A percentile compares a stretch with the other conserved stretches of the same genome.
phyloP scores from a whole-genome alignment of 2,888 invertebrate species.

The Andricus curvator region DNA sequence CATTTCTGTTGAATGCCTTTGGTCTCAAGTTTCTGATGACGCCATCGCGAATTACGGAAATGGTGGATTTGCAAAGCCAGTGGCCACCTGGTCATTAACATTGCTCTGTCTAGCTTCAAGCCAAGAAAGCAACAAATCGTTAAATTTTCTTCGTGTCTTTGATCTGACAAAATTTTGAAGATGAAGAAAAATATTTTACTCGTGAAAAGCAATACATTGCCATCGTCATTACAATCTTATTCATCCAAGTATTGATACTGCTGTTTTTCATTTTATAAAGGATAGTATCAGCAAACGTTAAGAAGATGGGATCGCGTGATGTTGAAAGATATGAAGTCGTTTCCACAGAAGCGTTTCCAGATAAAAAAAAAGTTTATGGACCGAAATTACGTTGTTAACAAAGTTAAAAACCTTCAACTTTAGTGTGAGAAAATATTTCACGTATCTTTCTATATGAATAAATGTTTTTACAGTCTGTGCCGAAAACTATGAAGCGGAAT shows the following conservation, averaged over 20 bases:
- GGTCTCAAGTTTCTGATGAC: neutral
- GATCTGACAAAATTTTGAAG: neutral
- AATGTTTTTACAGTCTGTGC: no score
- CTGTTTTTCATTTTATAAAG: neutral
- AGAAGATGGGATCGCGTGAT: neutral
- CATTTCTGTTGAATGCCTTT: constrained; percentile 39
- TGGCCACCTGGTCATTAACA: constrained; percentile 57
- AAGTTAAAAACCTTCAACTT: neutral
- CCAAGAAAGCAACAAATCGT: constrained; percentile 14
- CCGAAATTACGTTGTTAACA: neutral
- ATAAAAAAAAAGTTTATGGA: neutral
- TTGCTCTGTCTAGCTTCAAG: constrained; percentile 60
- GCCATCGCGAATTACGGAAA: constrained; percentile 56
- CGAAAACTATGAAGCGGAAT: no score
- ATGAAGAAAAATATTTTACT: neutral
- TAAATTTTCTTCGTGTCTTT: neutral
- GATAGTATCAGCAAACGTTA: neutral
- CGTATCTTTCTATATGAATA: no score
- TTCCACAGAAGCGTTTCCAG: neutral
- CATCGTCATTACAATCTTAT: neutral
- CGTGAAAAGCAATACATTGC: neutral
- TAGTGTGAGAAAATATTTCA: neutral
- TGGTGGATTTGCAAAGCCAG: constrained; percentile 56
- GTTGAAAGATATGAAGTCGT: neutral
- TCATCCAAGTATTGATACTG: neutral